Evolutionary conservation across 2,113 vertebrate genomes (phyloP).

Genomic region (Podarcis cretensis): DNA sequence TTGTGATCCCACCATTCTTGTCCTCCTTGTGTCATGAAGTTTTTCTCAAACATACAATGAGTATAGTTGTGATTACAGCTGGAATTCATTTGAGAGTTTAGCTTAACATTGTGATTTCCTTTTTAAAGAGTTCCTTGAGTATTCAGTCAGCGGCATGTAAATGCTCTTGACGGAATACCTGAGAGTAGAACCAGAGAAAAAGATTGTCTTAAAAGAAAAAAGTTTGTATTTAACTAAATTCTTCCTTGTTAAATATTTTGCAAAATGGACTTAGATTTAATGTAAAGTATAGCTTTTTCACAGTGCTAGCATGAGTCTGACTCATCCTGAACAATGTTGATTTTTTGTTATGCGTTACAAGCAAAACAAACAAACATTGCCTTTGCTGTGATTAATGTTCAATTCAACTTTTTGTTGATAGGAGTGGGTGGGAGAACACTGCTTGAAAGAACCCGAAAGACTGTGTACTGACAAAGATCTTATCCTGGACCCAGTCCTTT

Average conservation of each 20-base stretch:
- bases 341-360: background rate
- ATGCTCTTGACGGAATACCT: background rate
- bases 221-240: background rate
- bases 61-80: background rate
- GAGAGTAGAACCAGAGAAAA: background rate
- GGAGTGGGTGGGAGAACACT: conserved; percentile 84
- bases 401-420: conserved; percentile 17
- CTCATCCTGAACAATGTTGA: background rate
- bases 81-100: background rate
- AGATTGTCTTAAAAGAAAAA: background rate
- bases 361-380: background rate
- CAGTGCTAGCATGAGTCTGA: background rate
- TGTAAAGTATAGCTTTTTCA: background rate
- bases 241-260: background rate
- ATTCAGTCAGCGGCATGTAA: background rate
- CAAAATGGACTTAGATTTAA: background rate
- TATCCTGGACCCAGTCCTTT: conserved; percentile 80
- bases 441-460: conserved; percentile 80
- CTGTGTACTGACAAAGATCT: conserved; percentile 82
- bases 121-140: background rate
- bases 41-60: background rate
- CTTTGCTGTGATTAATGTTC: background rate
- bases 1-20: too few species aligned
- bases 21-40: too few species aligned
- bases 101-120: background rate